Evolutionary conservation across 2,113 vertebrate species (phyloP), one percentile per base, ranked within the genome.

Genomic region (Pelecanoides urinatrix): DNA sequence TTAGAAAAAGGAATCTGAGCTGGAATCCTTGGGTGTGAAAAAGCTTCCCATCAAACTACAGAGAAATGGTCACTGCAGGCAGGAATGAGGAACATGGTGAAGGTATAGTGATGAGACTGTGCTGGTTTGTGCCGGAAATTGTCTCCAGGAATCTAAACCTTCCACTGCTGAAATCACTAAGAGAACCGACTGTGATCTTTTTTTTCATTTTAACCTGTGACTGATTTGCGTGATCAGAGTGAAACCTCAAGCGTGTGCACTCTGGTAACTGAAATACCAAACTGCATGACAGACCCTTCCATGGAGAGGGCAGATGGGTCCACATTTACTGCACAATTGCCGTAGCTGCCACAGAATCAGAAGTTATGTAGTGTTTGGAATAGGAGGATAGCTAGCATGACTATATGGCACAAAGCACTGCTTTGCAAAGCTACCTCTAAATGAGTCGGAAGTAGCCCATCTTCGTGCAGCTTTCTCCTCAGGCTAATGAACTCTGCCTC

Each of bases 401-500:
- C 89, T 94, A 20, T 16, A 6, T 88, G 81, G 77, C 87, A 92
- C 58, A 85, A 85, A 78, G 16, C 53, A 38, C 27, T 66, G 44
- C 56, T 88, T 87, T 93, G 81, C 61, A 72, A 82, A 90, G 34
- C 66, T 82, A 12, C 77, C 34, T 88, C 62, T 61, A 40, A 87
- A 72, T 34, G 38, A 94, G 36, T 85, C 25, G 49, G 87, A 97
- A 95, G 80, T 82, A 72, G 73, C 72, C 84, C 73, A 56, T 90
- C 84, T 93, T 85, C 0, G 0, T 53, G 53, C 49, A 91, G 34
- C 77, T 70, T 90, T 76, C 71, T 95, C 81, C 87, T 78, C 50
- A 29, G 87, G 74, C 66, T 94, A 84, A 71, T 81, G 94, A 97
- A 62, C 83, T 91, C 65, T 95, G 56, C 56, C 52, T 90, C 62